phyloP scores from a whole-genome alignment of 2,888 invertebrate genomes.

The Pachymerium ferrugineum region DNA sequence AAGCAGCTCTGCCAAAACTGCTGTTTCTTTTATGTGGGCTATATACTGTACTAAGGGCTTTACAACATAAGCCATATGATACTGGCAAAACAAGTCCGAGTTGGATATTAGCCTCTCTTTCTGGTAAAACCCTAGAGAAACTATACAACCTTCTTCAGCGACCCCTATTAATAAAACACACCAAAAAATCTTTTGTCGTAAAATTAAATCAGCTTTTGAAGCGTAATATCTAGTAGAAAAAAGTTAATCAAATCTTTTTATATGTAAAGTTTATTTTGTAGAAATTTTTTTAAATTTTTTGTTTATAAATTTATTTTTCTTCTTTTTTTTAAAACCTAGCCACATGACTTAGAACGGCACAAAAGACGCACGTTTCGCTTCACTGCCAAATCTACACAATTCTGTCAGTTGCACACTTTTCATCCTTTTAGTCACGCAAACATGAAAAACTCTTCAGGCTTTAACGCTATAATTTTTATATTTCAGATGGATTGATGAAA shows the following conservation, averaged over 20 bases:
- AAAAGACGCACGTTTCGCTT: background rate
- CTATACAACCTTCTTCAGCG: background rate
- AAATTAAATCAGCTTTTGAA: background rate
- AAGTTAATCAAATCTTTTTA: background rate
- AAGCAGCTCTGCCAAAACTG: background rate
- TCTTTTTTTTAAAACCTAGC: background rate
- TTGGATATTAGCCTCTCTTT: background rate
- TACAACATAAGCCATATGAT: background rate
- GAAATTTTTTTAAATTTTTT: background rate
- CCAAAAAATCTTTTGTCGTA: background rate
- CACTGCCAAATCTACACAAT: background rate
- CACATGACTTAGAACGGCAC: background rate
- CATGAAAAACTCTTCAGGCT: background rate
- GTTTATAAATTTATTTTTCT: too few relatives aligned
- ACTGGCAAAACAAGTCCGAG: background rate
- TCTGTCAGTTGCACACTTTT: background rate
- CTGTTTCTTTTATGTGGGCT: background rate
- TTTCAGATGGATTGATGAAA: too few relatives aligned
- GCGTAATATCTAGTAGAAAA: background rate
- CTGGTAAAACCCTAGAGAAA: too few relatives aligned
- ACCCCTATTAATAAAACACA: background rate
- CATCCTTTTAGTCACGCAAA: background rate
- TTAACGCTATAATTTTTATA: too few relatives aligned
- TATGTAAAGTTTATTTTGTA: background rate
- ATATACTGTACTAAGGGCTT: constrained; percentile 6